Base-by-base conservation (phyloP, 2,888 invertebrate genomes). In the Plebejus argus region DNA sequence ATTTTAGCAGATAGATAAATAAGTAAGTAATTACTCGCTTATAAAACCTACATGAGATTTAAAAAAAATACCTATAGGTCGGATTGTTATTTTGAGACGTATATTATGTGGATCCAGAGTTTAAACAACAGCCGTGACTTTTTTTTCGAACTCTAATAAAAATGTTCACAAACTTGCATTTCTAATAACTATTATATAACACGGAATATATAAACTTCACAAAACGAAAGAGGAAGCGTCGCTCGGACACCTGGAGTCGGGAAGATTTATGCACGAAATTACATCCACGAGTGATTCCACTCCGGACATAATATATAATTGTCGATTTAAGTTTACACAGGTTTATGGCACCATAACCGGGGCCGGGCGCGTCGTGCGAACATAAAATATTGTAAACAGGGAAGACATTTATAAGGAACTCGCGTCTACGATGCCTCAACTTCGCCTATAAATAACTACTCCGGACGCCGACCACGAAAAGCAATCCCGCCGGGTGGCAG, bases 401-500 rank as follows among this genome's bases (percentile, higher is more conserved):
- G 23, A 53, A 74, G 56, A 71, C 71, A 56, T 77, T 45, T 61
- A 77, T 72, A 45, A 72, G 58, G 72, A 53, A 58, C 75, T 78
- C 70, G 77, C 53, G 78, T 81, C 80, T 77, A 77, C 76, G 81
- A 79, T 86, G 90, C 89, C 87, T 89, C 88, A 85, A 87, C 89
- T 88, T 90, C 84, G 82, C 87, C 88, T 89, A 91, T 92, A 92
- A 92, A 91, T 90, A 90, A 90, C 88, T 90, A 91, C 91, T 91
- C 91, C 88, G 91, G 88, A 88, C 86, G 84, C 88, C 88, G 87
- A 91, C 91, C 91, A 91, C 92, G 91, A 91, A 91, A 92, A 91
- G 90, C 91, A 92, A 93, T 93, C 90, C 91, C 88, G 84, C 87
- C 83, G 87, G 87, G 88, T 91, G 91, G 91, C 90, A 91, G 89